phyloP scores from a whole-genome alignment of 1,140 invertebrate genomes.

The Drosophila jambulina region DNA sequence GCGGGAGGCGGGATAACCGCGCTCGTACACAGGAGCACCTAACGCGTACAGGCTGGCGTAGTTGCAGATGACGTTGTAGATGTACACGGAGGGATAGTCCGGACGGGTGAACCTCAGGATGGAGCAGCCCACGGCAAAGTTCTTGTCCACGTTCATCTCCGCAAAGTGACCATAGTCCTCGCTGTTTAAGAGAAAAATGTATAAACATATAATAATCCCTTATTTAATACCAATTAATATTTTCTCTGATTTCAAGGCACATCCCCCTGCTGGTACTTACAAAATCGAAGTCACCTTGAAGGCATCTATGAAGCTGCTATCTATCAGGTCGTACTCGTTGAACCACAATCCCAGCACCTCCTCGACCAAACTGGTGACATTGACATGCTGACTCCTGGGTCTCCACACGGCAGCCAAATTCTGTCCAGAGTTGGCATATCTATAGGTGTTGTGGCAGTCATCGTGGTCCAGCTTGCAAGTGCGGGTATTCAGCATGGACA shows the following conservation, averaged over 20 bases:
- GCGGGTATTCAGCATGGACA: constrained; percentile 75
- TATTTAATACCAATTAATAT: too few relatives aligned
- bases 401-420: constrained; percentile 75
- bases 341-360: constrained; percentile 75
- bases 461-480: constrained; percentile 81
- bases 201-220: too few relatives aligned
- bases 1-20: constrained; percentile 55
- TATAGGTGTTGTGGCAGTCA: constrained; percentile 78
- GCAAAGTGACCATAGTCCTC: constrained; percentile 84
- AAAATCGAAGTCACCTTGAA: constrained; percentile 75
- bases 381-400: constrained; percentile 60
- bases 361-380: constrained; percentile 76
- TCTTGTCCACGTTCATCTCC: constrained; percentile 80
- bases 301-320: constrained; percentile 71
- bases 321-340: constrained; percentile 72
- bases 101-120: constrained; percentile 77
- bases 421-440: constrained; percentile 77
- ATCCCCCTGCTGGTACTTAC: constrained; percentile 51
- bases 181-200: constrained; percentile 18
- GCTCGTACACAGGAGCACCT: constrained; percentile 69
- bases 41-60: constrained; percentile 77
- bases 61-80: constrained; percentile 81
- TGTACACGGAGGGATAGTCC: constrained; percentile 74
- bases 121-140: constrained; percentile 71
- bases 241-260: neutral